A percentile compares a stretch with the other conserved stretches of the same genome.
phyloP scores from a whole-genome alignment of 2,888 invertebrate species.

The Melinaea menophilus region DNA sequence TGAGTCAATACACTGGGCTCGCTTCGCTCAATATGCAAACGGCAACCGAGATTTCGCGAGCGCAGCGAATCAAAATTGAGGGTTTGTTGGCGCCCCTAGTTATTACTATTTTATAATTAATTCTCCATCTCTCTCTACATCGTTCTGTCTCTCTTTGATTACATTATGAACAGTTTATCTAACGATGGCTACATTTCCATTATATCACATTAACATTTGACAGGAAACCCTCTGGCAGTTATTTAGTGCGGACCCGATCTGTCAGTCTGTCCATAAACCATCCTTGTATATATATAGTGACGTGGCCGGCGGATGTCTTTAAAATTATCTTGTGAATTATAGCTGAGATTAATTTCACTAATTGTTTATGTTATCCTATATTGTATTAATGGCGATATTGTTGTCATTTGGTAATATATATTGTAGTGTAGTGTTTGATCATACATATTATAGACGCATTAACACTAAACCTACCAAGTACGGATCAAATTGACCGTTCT shows the following conservation, averaged over 20 bases:
- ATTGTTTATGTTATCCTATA: not conserved
- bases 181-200: slow-evolving; percentile 7
- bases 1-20: no score
- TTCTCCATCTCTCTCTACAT: not conserved
- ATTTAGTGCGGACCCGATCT: slow-evolving; percentile 71
- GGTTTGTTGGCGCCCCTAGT: no score
- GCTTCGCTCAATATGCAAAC: no score
- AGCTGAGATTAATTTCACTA: not conserved
- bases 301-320: slow-evolving; percentile 1
- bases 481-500: no score
- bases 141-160: not conserved
- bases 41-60: no score
- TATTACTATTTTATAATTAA: no score
- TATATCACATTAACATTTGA: slow-evolving; percentile 35
- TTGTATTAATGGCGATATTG: not conserved
- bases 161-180: slow-evolving; percentile 1
- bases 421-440: no score
- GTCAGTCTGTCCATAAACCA: slow-evolving; percentile 38
- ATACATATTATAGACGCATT: no score
- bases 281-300: slow-evolving; percentile 14
- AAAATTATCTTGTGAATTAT: slow-evolving; percentile 7
- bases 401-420: no score
- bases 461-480: no score
- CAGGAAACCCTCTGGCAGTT: slow-evolving; percentile 69
- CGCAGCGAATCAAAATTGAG: no score